Percentiles rank a stretch among this genome's conserved stretches.
These are phyloP conservation scores for Prietella phreatophila DNA, from an alignment of 2,113 vertebrate species.

Conservation along the genomic window DNA sequence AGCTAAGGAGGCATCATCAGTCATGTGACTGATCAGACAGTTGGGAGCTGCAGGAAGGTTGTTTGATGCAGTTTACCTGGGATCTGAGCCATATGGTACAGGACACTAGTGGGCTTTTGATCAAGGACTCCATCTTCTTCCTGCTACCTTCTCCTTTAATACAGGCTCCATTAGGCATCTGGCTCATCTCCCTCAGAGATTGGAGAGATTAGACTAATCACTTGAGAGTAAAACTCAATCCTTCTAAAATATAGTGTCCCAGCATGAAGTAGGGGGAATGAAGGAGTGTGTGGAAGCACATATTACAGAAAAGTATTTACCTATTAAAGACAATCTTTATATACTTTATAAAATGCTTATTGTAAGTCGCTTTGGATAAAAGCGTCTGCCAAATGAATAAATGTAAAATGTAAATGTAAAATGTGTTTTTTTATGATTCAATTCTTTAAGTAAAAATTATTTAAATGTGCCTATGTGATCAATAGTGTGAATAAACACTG, in stretches of 20 bases:
- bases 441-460: background rate
- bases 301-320: background rate
- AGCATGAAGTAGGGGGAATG: background rate
- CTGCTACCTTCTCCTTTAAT: slow-evolving; percentile 46
- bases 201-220: slow-evolving; percentile 61
- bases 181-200: slow-evolving; percentile 53
- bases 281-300: background rate
- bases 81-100: slow-evolving; percentile 26
- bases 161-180: slow-evolving; percentile 44
- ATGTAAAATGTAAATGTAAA: too few species aligned
- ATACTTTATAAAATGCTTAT: background rate
- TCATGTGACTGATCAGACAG: slow-evolving; percentile 39
- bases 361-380: too few species aligned
- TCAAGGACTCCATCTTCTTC: slow-evolving; percentile 18
- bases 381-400: too few species aligned
- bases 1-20: background rate
- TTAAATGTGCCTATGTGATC: background rate
- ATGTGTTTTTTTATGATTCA: background rate
- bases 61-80: slow-evolving; percentile 40
- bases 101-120: slow-evolving; percentile 9
- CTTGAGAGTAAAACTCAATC: slow-evolving; percentile 61
- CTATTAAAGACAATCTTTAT: background rate
- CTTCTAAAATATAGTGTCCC: slow-evolving; percentile 54
- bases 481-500: background rate
- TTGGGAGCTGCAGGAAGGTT: slow-evolving; percentile 16